Evolutionary conservation across 2,113 vertebrate genomes (phyloP).

Genomic region (Morone saxatilis): DNA sequence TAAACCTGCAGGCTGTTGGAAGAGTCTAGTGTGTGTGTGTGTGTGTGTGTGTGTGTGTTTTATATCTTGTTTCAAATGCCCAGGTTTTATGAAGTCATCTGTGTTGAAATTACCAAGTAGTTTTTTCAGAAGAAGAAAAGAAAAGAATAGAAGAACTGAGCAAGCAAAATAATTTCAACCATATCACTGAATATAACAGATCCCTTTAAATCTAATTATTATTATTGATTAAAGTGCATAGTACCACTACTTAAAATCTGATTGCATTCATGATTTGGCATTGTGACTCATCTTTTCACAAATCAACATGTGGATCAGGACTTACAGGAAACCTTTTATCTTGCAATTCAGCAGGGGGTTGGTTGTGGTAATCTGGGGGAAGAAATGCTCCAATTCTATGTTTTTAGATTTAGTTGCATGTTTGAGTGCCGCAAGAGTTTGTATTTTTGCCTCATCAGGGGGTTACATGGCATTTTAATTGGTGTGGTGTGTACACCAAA

Average conservation of each 20-base stretch:
- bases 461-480: slow-evolving; percentile 63
- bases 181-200: no score
- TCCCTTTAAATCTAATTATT: no score
- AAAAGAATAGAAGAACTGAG: not conserved
- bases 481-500: slow-evolving; percentile 62
- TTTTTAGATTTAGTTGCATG: slow-evolving; percentile 52
- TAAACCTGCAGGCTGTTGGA: not conserved
- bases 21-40: not conserved
- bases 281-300: not conserved
- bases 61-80: not conserved
- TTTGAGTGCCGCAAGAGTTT: slow-evolving; percentile 44
- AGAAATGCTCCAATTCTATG: slow-evolving; percentile 22
- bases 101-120: no score
- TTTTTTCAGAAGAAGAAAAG: not conserved
- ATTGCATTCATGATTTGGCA: not conserved
- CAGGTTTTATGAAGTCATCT: not conserved
- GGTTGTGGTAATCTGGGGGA: slow-evolving; percentile 19
- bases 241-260: not conserved
- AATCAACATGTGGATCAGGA: not conserved
- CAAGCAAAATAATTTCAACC: not conserved
- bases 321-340: slow-evolving; percentile 6
- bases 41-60: no score
- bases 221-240: not conserved
- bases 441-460: slow-evolving; percentile 67
- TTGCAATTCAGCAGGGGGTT: not conserved